These are phyloP conservation scores for Lathamus discolor DNA, from an alignment of 2,113 vertebrate species.

Conservation along the genomic window DNA sequence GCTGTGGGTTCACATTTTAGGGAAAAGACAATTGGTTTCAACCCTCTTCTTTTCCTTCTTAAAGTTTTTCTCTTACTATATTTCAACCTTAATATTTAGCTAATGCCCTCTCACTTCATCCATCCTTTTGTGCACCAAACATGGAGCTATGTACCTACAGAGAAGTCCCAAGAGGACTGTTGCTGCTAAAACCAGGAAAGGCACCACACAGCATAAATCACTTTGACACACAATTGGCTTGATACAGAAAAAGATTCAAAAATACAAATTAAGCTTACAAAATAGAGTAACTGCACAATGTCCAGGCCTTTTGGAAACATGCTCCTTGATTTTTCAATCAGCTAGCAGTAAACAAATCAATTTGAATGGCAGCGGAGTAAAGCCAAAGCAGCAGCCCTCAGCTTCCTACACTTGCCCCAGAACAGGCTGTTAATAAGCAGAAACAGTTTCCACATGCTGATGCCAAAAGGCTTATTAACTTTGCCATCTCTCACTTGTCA, in stretches of 20 bases:
- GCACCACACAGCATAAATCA: fast-evolving
- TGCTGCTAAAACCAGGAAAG: not conserved
- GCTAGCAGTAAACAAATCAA: not conserved
- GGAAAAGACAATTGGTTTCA: not conserved
- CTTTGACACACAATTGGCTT: not conserved
- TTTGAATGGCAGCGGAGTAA: not conserved
- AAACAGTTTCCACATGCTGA: not conserved
- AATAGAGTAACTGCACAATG: not conserved
- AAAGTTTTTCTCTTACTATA: not conserved
- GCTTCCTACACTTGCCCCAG: not conserved
- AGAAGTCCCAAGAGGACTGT: fast-evolving
- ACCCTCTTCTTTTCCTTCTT: not conserved
- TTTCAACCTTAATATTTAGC: not conserved
- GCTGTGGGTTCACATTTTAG: not conserved
- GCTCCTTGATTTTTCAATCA: not conserved
- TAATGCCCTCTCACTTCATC: not conserved
- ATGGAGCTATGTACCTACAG: not conserved
- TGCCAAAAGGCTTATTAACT: not conserved
- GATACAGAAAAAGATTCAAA: not conserved
- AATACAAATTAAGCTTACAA: not conserved
- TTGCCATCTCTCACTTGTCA: not conserved
- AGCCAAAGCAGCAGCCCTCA: not conserved
- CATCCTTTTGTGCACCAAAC: not conserved
- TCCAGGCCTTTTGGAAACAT: fast-evolving
- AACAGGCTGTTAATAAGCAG: not conserved